Evolutionary conservation across 2,888 invertebrate genomes (phyloP), one percentile per base, ranked within the genome.

Genomic region (Boloria euphrosyne): DNA sequence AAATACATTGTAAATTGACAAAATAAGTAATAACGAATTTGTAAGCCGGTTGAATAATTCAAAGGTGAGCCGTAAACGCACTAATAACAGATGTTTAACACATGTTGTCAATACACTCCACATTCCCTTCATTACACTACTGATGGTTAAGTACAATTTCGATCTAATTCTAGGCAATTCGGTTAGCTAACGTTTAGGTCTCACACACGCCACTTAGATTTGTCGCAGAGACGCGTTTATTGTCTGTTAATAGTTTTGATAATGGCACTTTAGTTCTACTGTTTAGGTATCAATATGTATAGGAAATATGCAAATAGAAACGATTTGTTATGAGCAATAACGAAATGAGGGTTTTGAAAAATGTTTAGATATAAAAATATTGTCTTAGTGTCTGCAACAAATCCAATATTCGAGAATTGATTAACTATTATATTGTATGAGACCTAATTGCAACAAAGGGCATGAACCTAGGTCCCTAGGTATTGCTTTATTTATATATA

Each of bases 91-190:
- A 72, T 80, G 80, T 79, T 80, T 38, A 38, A 76, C 74, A 71
- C 78, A 78, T 78, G 79, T 76, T 75, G 74, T 75, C 75, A 76
- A 77, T 73, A 74, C 78, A 71, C 79, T 76, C 75, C 77, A 77
- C 87, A 90, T 90, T 90, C 90, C 90, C 90, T 82, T 83, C 75
- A 76, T 77, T 80, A 86, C 78, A 85, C 82, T 84, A 86, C 78
- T 80, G 89, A 85, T 89, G 87, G 86, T 84, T 90, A 90, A 90
- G 90, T 90, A 91, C 89, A 84, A 86, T 84, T 83, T 83, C 83
- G 83, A 74, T 90, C 85, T 90, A 84, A 89, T 77, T 79, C 90
- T 91, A 91, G 89, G 87, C 90, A 80, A 85, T 87, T 85, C 86
- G 87, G 86, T 85, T 85, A 74, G 81, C 84, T 84, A 46, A 52